These are phyloP conservation scores for Vollenhovia emeryi DNA, from an alignment of 1,140 invertebrate genomes.

Conservation along the genomic window DNA sequence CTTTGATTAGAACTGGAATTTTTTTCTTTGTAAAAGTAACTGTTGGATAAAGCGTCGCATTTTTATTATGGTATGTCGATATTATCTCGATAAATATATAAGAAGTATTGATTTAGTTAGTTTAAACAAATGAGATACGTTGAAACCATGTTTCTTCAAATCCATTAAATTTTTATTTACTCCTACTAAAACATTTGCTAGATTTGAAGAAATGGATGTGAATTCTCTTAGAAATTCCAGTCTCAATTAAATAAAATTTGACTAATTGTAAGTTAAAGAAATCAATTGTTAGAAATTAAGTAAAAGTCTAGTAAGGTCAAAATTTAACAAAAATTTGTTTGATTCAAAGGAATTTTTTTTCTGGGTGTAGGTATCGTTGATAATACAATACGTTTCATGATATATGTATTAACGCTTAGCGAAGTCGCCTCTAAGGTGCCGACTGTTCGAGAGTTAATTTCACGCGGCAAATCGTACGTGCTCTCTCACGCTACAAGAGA, in stretches of 20 bases:
- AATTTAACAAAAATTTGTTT: too few species aligned
- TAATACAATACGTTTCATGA: neutral
- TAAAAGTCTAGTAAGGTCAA: too few species aligned
- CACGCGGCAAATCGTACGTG: slow-evolving; percentile 1
- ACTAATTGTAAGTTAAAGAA: too few species aligned
- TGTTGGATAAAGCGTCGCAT: neutral
- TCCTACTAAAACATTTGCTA: too few species aligned
- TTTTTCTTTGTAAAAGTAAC: neutral
- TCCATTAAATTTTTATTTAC: too few species aligned
- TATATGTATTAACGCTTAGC: neutral
- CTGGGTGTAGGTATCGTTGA: neutral
- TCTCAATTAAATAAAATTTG: too few species aligned
- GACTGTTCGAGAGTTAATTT: slow-evolving; percentile 40
- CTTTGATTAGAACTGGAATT: neutral
- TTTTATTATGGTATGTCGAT: neutral
- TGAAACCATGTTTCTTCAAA: too few species aligned
- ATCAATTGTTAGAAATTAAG: too few species aligned
- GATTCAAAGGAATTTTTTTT: too few species aligned
- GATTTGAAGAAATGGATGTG: too few species aligned
- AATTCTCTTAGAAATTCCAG: too few species aligned
- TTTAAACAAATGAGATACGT: too few species aligned
- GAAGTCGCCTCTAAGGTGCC: slow-evolving; percentile 17
- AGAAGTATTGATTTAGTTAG: neutral
- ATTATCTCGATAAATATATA: neutral
- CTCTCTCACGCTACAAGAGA: slow-evolving; percentile 12